phyloP scores from a whole-genome alignment of 2,888 invertebrate genomes.

The Diarsia brunnea region DNA sequence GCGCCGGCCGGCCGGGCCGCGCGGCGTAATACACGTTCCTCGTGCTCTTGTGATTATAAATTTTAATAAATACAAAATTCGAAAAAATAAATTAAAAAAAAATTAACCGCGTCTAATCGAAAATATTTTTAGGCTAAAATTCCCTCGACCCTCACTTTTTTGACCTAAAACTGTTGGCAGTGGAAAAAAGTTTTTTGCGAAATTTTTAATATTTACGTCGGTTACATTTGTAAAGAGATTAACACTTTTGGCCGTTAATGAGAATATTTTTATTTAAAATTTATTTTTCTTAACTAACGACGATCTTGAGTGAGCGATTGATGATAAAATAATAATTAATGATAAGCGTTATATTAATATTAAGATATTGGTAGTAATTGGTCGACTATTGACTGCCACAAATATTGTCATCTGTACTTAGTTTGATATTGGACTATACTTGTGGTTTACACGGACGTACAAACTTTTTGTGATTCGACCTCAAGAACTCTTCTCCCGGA shows the following conservation, averaged over 20 bases:
- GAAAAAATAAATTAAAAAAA: constrained; percentile 75
- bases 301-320: constrained; percentile 82
- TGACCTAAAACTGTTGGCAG: constrained; percentile 85
- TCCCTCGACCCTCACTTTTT: constrained; percentile 84
- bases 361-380: constrained; percentile 77
- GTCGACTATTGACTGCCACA: constrained; percentile 77
- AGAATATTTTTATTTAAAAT: constrained; percentile 87
- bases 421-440: constrained; percentile 72
- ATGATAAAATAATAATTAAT: constrained; percentile 74
- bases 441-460: constrained; percentile 76
- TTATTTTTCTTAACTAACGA: constrained; percentile 83
- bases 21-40: constrained; percentile 90
- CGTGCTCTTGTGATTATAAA: constrained; percentile 91
- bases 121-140: constrained; percentile 89
- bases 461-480: constrained; percentile 76
- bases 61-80: constrained; percentile 84
- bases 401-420: constrained; percentile 72
- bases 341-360: constrained; percentile 85
- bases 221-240: constrained; percentile 88
- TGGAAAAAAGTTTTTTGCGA: constrained; percentile 86
- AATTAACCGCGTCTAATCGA: constrained; percentile 86
- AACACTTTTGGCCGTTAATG: constrained; percentile 87
- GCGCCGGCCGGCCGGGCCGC: constrained; percentile 90
- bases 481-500: constrained; percentile 73
- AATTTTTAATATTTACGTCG: constrained; percentile 90